These are phyloP conservation scores for Drosophila pseudoobscura DNA, from an alignment of 1,140 invertebrate genomes.

Conservation along the genomic window DNA sequence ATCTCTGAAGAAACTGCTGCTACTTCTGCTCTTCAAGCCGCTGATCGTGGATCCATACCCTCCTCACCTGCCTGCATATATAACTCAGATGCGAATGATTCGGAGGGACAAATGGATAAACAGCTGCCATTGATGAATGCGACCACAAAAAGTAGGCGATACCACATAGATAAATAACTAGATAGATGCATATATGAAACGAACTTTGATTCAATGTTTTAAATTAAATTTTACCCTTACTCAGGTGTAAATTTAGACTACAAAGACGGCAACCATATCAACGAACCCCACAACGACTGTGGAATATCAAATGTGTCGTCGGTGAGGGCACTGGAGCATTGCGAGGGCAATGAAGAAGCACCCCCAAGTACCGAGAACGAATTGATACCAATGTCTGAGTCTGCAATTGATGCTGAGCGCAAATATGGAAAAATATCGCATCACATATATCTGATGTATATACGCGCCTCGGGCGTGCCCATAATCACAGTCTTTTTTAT, in stretches of 20 bases:
- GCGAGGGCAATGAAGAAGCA: slow-evolving; percentile 5
- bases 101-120: too few relatives aligned
- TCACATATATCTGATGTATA: slow-evolving; percentile 87
- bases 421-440: slow-evolving; percentile 87
- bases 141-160: too few relatives aligned
- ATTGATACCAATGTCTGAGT: not conserved
- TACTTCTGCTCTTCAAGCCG: slow-evolving; percentile 54
- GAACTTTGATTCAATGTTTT: too few relatives aligned
- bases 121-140: too few relatives aligned
- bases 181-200: too few relatives aligned
- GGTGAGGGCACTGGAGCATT: slow-evolving; percentile 4
- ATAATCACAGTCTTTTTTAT: slow-evolving; percentile 85
- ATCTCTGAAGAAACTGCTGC: slow-evolving; percentile 73
- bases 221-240: not conserved
- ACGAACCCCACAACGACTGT: slow-evolving; percentile 27
- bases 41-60: slow-evolving; percentile 50
- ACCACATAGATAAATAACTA: too few relatives aligned
- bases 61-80: slow-evolving; percentile 30
- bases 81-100: slow-evolving; percentile 26
- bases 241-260: slow-evolving; percentile 67
- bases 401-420: slow-evolving; percentile 84
- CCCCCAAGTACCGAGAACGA: slow-evolving; percentile 37
- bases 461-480: slow-evolving; percentile 86
- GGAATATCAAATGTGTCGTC: slow-evolving; percentile 60
- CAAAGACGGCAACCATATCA: slow-evolving; percentile 33